Evolutionary conservation across 2,113 vertebrate genomes (phyloP).

Genomic region (Catharus bicknelli): DNA sequence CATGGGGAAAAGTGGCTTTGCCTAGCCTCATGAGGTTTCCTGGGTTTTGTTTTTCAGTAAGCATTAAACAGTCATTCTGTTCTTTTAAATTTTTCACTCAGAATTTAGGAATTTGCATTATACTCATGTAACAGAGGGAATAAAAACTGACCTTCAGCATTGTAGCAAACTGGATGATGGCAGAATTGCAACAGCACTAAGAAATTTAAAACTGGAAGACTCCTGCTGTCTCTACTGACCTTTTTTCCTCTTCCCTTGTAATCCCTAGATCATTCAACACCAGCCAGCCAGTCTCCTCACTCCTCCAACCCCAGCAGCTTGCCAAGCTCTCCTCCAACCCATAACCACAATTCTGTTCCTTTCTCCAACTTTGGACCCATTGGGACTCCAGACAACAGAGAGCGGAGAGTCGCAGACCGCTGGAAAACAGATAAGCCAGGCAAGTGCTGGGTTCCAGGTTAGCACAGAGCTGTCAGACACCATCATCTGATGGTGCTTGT

Average conservation of each 20-base stretch:
- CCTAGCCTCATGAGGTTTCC: neutral
- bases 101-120: neutral
- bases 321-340: conserved; percentile 95
- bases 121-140: fast-evolving
- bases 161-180: neutral
- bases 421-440: conserved; percentile 97
- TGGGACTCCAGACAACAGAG: conserved; percentile 92
- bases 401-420: conserved; percentile 87
- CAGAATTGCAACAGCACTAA: neutral
- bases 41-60: neutral
- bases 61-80: neutral
- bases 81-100: neutral
- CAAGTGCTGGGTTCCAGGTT: conserved; percentile 27
- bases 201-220: neutral
- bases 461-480: neutral
- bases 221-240: neutral
- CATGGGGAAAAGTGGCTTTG: neutral
- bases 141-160: neutral
- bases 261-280: conserved; percentile 93
- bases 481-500: neutral
- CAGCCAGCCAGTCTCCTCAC: conserved; percentile 98
- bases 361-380: conserved; percentile 98
- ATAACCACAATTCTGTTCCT: conserved; percentile 89
- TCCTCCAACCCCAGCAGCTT: conserved; percentile 98
- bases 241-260: conserved; percentile 8